Percentiles rank a stretch among this genome's conserved stretches.
phyloP scores from a whole-genome alignment of 2,797 vertebrate species.

The Trichosurus vulpecula region DNA sequence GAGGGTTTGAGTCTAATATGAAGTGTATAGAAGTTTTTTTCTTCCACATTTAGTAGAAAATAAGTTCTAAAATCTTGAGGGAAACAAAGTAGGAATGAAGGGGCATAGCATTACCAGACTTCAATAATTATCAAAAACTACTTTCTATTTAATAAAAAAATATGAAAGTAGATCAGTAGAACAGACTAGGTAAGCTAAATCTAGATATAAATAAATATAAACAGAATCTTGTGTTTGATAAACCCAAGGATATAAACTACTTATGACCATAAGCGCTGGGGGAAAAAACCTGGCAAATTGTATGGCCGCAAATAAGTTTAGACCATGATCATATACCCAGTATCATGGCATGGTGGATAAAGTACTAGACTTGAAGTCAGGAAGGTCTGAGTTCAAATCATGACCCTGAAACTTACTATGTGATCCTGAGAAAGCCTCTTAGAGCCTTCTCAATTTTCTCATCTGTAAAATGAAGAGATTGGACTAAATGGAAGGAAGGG shows the following conservation, averaged over 20 bases:
- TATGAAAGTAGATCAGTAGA: not conserved
- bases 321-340: not conserved
- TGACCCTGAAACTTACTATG: not conserved
- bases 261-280: not conserved
- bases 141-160: not conserved
- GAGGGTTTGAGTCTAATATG: not conserved
- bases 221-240: not conserved
- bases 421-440: not conserved
- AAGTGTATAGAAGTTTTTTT: not conserved
- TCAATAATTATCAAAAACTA: not conserved
- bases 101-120: not conserved
- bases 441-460: not conserved
- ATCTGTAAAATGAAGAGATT: not conserved
- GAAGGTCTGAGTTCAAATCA: not conserved
- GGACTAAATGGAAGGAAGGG: not conserved
- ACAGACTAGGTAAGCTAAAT: not conserved
- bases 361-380: not conserved
- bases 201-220: not conserved
- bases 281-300: not conserved
- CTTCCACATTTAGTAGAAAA: not conserved
- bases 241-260: not conserved
- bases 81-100: not conserved
- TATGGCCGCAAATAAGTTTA: not conserved
- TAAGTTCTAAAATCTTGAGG: not conserved
- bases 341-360: not conserved